Conservation (phyloP, 1,140 invertebrate genomes). For the Oreohelix idahoensis region DNA sequence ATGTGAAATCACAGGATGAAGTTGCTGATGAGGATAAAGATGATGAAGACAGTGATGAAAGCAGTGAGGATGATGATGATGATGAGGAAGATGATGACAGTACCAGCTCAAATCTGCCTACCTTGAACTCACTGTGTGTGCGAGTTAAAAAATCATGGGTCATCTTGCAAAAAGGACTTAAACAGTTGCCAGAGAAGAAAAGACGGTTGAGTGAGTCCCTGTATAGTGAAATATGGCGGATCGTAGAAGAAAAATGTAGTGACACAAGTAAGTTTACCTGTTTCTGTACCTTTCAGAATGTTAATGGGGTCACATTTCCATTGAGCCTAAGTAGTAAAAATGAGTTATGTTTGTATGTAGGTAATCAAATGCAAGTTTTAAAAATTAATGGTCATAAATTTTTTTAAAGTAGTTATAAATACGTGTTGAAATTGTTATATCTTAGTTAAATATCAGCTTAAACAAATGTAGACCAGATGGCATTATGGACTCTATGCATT, state of each 20-base stretch:
- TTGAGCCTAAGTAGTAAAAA: no score
- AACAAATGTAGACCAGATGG: no score
- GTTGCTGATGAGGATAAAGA: background rate
- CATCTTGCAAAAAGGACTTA: background rate
- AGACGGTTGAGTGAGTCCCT: background rate
- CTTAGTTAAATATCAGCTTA: no score
- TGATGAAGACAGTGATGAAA: background rate
- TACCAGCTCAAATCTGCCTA: background rate
- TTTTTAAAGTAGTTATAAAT: no score
- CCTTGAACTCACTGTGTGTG: slow-evolving; percentile 3
- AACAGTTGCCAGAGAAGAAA: background rate
- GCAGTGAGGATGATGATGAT: background rate
- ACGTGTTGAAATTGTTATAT: no score
- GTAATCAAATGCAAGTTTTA: no score
- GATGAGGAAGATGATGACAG: background rate
- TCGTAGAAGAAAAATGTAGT: slow-evolving; percentile 1
- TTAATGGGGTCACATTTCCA: no score
- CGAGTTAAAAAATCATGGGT: background rate
- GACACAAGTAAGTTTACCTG: slow-evolving; percentile 19
- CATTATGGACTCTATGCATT: no score
- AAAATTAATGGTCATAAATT: no score
- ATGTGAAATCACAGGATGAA: background rate
- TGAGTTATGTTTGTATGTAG: no score
- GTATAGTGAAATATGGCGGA: background rate
- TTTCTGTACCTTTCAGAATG: background rate